These are phyloP conservation scores for Lepidocyrtoides sp. DNA, from an alignment of 2,888 invertebrate species.

Conservation along the genomic window DNA sequence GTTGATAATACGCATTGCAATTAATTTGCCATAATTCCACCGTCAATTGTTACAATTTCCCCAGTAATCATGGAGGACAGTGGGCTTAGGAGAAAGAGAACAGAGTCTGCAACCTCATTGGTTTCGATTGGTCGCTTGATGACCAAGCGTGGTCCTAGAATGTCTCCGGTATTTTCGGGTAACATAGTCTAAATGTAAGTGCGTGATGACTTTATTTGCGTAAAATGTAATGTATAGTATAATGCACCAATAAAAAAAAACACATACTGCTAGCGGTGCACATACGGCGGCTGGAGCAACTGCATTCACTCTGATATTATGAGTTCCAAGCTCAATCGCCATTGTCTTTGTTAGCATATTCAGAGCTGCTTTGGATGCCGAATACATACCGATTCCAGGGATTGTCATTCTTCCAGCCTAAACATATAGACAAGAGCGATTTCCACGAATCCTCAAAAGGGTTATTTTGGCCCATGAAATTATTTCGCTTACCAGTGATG, in stretches of 20 bases:
- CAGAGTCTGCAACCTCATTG: slow-evolving; percentile 82
- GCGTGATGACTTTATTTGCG: slow-evolving; percentile 87
- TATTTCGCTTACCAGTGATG: slow-evolving; percentile 58
- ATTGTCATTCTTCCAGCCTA: slow-evolving; percentile 57
- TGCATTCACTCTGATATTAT: slow-evolving; percentile 86
- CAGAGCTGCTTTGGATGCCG: slow-evolving; percentile 88
- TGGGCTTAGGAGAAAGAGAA: slow-evolving; percentile 87
- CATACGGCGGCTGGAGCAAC: slow-evolving; percentile 87
- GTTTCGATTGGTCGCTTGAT: slow-evolving; percentile 57
- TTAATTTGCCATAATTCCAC: slow-evolving; percentile 86
- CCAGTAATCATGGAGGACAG: slow-evolving; percentile 87
- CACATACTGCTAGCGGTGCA: slow-evolving; percentile 43
- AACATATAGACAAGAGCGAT: neutral
- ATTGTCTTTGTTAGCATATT: slow-evolving; percentile 87
- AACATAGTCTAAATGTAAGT: slow-evolving; percentile 87
- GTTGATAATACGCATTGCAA: no score
- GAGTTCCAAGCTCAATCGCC: slow-evolving; percentile 87
- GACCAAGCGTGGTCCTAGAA: slow-evolving; percentile 83
- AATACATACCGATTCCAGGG: slow-evolving; percentile 86
- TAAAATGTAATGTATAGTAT: slow-evolving; percentile 86
- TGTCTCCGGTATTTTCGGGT: slow-evolving; percentile 87
- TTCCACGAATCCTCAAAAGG: neutral
- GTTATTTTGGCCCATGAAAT: neutral
- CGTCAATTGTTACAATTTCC: slow-evolving; percentile 87
- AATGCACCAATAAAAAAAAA: neutral